Evolutionary conservation across 2,888 invertebrate species (phyloP).

Genomic region (Melanostoma scalare): DNA sequence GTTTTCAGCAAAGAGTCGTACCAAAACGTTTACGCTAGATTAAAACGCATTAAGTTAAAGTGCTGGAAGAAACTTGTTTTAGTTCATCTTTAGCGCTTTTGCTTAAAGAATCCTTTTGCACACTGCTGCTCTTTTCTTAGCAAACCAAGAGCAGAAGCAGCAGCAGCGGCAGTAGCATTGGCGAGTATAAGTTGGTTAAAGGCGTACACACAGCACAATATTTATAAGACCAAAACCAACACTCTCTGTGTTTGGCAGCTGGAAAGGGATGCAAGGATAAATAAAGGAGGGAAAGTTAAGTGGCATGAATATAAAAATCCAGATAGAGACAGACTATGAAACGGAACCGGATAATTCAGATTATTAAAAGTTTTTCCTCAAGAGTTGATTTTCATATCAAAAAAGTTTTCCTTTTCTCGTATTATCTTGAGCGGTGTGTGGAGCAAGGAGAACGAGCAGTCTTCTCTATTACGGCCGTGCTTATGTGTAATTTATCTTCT

Average conservation of each 20-base stretch:
- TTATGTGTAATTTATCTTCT: conserved; percentile 53
- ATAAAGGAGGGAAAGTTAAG: conserved; percentile 5
- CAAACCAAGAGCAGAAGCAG: not conserved
- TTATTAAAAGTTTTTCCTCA: conserved; percentile 60
- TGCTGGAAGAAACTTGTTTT: conserved; percentile 64
- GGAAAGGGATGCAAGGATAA: conserved; percentile 25
- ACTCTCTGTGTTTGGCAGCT: not conserved
- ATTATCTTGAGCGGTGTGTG: conserved; percentile 8
- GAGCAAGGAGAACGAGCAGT: not conserved
- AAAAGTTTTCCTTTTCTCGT: conserved; percentile 30
- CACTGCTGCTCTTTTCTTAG: not conserved
- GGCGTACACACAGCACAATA: conserved; percentile 32
- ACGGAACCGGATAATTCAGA: conserved; percentile 51
- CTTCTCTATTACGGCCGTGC: conserved; percentile 44
- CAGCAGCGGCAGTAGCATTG: not conserved
- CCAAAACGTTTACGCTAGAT: conserved; percentile 61
- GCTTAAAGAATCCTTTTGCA: conserved; percentile 33
- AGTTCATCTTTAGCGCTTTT: conserved; percentile 47
- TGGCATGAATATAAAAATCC: conserved; percentile 50
- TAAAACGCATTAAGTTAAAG: conserved; percentile 66
- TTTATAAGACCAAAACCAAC: conserved; percentile 14
- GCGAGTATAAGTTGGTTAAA: conserved; percentile 25
- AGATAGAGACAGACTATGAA: conserved; percentile 32
- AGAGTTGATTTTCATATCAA: conserved; percentile 42
- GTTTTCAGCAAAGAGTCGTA: not conserved